These are phyloP conservation scores for Thryonomys swinderianus DNA, from an alignment of 2,113 vertebrate species.

Conservation along the genomic window DNA sequence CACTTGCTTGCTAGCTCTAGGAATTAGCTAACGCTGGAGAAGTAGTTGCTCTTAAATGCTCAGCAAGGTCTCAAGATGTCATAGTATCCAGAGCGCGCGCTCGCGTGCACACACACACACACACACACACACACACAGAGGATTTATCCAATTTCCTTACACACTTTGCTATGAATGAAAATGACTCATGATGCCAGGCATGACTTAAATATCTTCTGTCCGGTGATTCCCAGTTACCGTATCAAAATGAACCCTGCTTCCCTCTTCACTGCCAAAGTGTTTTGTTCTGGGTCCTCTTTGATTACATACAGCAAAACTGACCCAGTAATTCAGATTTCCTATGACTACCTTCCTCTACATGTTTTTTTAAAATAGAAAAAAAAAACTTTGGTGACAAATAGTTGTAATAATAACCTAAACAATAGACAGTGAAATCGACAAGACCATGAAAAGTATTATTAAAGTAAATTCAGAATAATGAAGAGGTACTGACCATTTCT, in stretches of 20 bases:
- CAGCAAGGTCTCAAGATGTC: neutral
- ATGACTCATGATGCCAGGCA: neutral
- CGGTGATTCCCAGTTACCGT: neutral
- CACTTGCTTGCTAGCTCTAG: neutral
- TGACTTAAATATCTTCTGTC: slow-evolving; percentile 22
- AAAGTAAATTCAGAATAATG: neutral
- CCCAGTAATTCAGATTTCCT: slow-evolving; percentile 2
- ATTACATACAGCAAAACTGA: neutral
- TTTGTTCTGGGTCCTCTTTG: slow-evolving; percentile 29
- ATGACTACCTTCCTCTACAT: neutral
- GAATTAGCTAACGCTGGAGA: neutral
- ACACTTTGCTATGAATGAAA: neutral
- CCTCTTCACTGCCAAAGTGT: neutral
- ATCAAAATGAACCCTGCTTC: neutral
- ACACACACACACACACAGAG: neutral
- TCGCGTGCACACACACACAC: neutral
- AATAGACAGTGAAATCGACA: neutral
- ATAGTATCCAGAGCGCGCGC: neutral
- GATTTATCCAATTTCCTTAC: neutral
- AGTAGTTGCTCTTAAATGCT: neutral
- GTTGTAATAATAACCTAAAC: slow-evolving; percentile 4
- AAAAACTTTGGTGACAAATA: neutral
- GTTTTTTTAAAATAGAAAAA: slow-evolving; percentile 35
- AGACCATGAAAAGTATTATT: neutral
- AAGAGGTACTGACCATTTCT: neutral